Evolutionary conservation across 2,113 vertebrate genomes (phyloP), one percentile per base, ranked within the genome.

Genomic region (Halichoeres trimaculatus): DNA sequence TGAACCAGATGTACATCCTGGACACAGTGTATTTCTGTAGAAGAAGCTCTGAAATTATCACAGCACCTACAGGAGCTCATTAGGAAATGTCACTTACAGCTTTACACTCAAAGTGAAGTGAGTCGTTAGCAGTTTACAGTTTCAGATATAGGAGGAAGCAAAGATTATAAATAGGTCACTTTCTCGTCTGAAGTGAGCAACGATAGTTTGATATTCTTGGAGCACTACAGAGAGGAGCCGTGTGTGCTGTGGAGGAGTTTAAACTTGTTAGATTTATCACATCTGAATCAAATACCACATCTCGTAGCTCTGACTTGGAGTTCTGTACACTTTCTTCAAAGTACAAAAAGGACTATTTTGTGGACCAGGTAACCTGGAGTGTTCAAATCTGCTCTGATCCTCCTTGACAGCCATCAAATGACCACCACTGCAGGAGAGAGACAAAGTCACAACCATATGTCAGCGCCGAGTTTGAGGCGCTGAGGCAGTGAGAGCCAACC

Each of bases 221-320:
- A 79, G 69, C 3, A 6, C 30, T 12, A 60, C 61, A 41, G 43
- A 13, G 35, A 52, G 56, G 59, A 6, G 56, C 23, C 43, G 24
- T n/a, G 55, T 23, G 17, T n/a, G 52, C 64, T 74, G 61, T 53
- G 43, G 66, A 76, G 63, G 74, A 43, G 23, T 47, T 80, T 81
- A 59, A 41, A 62, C 61, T 72, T 75, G 61, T 83, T 72, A 77
- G 70, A 75, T 77, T 34, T 60, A 45, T 76, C 51, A 67, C 55
- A 70, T 53, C 64, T 64, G 61, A 85, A 78, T 30, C 30, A 30
- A 30, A 30, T 30, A 30, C n/a, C 6, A 41, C 10, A 47, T 55
- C 34, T 45, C 6, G 30, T 30, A 3, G 30, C 30, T 30, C 22
- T 40, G 43, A 38, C 20, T 45, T 19, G 17, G 13, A 41, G 4